Base-by-base conservation (phyloP, 2,888 invertebrate species). In the Brenthis ino region DNA sequence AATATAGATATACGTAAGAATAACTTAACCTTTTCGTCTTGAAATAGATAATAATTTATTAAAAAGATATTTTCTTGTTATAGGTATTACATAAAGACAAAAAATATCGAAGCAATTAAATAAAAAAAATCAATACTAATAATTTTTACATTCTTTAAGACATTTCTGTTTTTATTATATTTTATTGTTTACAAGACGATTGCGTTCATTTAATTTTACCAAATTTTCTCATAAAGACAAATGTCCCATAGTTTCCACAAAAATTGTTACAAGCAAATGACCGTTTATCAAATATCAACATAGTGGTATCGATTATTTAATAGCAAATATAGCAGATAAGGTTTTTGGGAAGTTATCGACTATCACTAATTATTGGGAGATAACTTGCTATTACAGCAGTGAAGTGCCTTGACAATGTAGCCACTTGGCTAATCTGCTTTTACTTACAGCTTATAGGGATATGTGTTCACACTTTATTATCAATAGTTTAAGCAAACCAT, bases 241-340 rank as follows among this genome's bases (percentile, higher is more conserved):
- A 50, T 28, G n/a, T 24, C 6, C 48, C 28, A 11, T 11, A 43
- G 8, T n/a, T 6, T 60, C 16, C 50, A 48, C 33, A 16, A 51
- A 68, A 70, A 68, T 71, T 73, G 75, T 79, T 74, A 78, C 84
- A 86, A 83, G 83, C 88, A 88, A 88, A 86, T 91, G 91, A 90
- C 90, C 87, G 85, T 81, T 88, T 89, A 92, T 92, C 89, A 79
- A 67, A 16, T 51, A 57, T 37, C 58, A 68, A 70, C 67, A 71
- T 65, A 65, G 82, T 79, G 80, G 82, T 90, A 92, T 92, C 88
- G 92, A 93, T 92, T 93, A 91, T 92, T 93, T 88, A 92, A 93
- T 89, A 89, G 89, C 90, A 89, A 91, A 92, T 85, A 91, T 80
- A 79, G 80, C 72, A 81, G 92, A 93, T 93, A 93, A 88, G 82